phyloP scores from a whole-genome alignment of 2,113 vertebrate species.

The Macquaria ambigua region DNA sequence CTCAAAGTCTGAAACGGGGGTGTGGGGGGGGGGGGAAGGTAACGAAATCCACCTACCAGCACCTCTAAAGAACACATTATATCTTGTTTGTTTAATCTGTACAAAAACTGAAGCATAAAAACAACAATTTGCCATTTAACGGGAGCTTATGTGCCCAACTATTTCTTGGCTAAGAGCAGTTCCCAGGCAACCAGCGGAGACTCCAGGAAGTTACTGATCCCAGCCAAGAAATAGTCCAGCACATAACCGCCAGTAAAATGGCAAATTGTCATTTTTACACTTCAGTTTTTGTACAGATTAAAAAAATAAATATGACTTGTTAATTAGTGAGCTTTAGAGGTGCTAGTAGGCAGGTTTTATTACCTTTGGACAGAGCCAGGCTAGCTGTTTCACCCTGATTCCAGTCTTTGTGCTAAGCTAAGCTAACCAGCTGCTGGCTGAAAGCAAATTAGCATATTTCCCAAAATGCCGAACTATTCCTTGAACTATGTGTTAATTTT shows the following conservation, averaged over 20 bases:
- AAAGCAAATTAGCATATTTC: not conserved
- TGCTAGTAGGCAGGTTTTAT: not conserved
- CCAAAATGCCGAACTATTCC: not conserved
- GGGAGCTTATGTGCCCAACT: not conserved
- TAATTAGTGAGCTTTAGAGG: not conserved
- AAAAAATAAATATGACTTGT: not conserved
- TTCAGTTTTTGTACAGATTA: not conserved
- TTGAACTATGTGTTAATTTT: not conserved
- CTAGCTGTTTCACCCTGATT: not conserved
- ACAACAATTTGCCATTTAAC: not conserved
- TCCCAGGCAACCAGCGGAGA: not conserved
- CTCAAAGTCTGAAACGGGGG: not conserved
- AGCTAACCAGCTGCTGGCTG: not conserved
- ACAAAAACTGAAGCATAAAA: not conserved
- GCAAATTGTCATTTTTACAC: not conserved
- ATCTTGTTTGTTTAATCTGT: not conserved
- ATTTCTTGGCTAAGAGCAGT: not conserved
- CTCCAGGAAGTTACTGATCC: slow-evolving; percentile 2
- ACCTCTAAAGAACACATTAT: not conserved
- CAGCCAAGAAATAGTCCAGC: not conserved
- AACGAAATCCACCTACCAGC: not conserved
- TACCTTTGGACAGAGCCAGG: not conserved
- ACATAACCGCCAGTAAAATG: not conserved
- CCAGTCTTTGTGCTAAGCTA: slow-evolving; percentile 11
- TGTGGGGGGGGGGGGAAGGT: too few species aligned